A percentile compares a stretch with the other conserved stretches of the same genome.
Conservation (phyloP, 2,888 invertebrate species). For the Hypolimnas misippus region DNA sequence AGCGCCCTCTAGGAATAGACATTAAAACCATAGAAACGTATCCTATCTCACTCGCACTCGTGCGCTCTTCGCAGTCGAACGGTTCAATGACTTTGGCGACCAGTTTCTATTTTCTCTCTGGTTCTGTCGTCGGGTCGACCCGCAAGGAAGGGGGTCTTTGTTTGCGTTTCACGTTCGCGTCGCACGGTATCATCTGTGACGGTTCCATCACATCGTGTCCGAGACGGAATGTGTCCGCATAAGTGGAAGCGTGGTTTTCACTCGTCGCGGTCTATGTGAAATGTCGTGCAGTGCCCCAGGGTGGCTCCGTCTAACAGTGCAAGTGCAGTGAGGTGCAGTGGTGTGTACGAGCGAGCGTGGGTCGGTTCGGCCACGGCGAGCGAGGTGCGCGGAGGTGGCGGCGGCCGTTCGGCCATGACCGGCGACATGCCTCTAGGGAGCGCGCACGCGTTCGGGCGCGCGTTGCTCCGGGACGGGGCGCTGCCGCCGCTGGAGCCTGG, state of each 20-base stretch:
- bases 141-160: conserved; percentile 79
- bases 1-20: conserved; percentile 62
- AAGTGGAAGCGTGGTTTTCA: conserved; percentile 80
- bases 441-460: conserved; percentile 81
- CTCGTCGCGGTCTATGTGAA: conserved; percentile 79
- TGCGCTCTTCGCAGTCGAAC: conserved; percentile 64
- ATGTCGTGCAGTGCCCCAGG: conserved; percentile 77
- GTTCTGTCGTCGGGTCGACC: conserved; percentile 78
- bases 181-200: conserved; percentile 74
- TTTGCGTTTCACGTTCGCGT: conserved; percentile 83
- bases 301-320: conserved; percentile 80
- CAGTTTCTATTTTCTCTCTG: conserved; percentile 84
- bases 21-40: conserved; percentile 36
- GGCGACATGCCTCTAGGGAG: conserved; percentile 82
- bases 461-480: conserved; percentile 79
- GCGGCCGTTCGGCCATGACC: conserved; percentile 81
- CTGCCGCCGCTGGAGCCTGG: conserved; percentile 80
- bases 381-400: conserved; percentile 76
- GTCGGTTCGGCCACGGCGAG: conserved; percentile 78
- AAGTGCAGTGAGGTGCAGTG: conserved; percentile 82
- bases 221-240: conserved; percentile 82
- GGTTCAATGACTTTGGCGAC: conserved; percentile 83
- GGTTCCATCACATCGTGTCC: conserved; percentile 71
- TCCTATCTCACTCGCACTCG: conserved; percentile 75
- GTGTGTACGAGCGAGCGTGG: conserved; percentile 74